Evolutionary conservation across 2,797 vertebrate genomes (phyloP).

Genomic region (Leptoclinus maculatus): DNA sequence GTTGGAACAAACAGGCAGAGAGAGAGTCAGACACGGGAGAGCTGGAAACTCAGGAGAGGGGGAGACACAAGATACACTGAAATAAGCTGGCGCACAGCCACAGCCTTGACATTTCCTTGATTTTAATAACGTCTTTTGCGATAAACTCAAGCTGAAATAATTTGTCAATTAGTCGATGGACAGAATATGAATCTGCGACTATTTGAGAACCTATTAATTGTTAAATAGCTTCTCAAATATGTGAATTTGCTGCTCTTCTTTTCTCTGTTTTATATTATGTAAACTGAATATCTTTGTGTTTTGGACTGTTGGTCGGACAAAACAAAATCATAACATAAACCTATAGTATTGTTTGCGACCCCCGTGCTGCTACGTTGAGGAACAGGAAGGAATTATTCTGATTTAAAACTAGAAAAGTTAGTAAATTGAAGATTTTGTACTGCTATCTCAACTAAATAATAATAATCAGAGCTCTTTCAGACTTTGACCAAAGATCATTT

Average conservation of each 20-base stretch:
- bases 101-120: background rate
- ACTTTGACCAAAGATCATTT: background rate
- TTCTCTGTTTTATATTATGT: background rate
- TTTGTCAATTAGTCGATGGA: background rate
- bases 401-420: too few relatives aligned
- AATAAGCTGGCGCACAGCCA: too few relatives aligned
- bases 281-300: conserved; percentile 1
- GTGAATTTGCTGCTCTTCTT: background rate
- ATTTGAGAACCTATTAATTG: background rate
- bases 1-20: too few relatives aligned
- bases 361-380: too few relatives aligned
- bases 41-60: too few relatives aligned
- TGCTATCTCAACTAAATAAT: too few relatives aligned
- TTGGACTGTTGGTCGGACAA: background rate
- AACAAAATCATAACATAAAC: too few relatives aligned
- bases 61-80: too few relatives aligned
- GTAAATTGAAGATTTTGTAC: too few relatives aligned
- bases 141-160: conserved; percentile 4
- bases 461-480: background rate
- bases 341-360: too few relatives aligned
- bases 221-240: conserved; percentile 1
- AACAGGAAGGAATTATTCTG: too few relatives aligned
- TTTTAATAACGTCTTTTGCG: background rate
- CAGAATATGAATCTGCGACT: background rate
- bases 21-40: too few relatives aligned